phyloP scores from a whole-genome alignment of 2,888 invertebrate genomes.

The Pseudeuparius sepicola region DNA sequence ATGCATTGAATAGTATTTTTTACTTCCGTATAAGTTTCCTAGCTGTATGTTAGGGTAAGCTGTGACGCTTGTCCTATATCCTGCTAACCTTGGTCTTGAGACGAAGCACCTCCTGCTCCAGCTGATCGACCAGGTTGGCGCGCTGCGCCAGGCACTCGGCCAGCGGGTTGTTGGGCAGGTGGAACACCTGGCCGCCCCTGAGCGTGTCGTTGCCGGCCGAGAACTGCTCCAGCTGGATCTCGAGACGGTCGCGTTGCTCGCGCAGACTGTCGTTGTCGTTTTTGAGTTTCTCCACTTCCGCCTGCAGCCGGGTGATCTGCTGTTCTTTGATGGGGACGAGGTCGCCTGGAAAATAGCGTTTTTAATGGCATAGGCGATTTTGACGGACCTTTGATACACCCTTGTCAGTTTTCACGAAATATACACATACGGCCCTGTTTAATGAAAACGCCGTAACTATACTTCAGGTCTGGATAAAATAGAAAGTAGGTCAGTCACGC shows the following conservation, averaged over 20 bases:
- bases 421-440: no score
- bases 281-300: conserved; percentile 46
- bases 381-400: no score
- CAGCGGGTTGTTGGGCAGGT: conserved; percentile 64
- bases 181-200: conserved; percentile 42
- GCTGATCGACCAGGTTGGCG: conserved; percentile 55
- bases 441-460: no score
- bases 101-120: conserved; percentile 64
- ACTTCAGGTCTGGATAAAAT: no score
- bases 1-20: no score
- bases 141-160: conserved; percentile 55
- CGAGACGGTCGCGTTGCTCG: conserved; percentile 50
- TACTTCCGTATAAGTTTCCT: no score
- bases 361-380: neutral
- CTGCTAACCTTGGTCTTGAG: no score
- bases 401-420: no score
- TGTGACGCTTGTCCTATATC: no score
- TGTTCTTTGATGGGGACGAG: conserved; percentile 39
- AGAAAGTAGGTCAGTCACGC: no score
- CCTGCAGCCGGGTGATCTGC: conserved; percentile 47
- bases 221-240: conserved; percentile 53
- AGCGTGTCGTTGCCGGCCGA: conserved; percentile 35
- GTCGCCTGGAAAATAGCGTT: conserved; percentile 19
- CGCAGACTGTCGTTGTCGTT: conserved; percentile 41
- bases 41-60: no score